phyloP scores from a whole-genome alignment of 2,113 vertebrate genomes.

The Alouatta palliata region DNA sequence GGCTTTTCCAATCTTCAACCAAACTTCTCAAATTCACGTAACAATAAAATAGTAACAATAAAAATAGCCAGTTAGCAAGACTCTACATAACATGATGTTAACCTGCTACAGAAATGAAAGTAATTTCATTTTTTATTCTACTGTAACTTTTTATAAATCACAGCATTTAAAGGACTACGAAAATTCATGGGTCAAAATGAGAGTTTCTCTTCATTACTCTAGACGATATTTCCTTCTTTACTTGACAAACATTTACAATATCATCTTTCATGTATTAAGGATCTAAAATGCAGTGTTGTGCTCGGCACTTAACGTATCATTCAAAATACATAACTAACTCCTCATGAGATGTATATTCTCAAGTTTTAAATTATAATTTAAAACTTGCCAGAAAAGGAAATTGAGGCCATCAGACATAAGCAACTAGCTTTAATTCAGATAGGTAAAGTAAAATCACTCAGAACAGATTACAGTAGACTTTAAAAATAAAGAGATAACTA shows the following conservation, averaged over 20 bases:
- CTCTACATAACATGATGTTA: neutral
- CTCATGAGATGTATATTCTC: neutral
- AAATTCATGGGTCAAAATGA: neutral
- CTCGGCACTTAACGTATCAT: neutral
- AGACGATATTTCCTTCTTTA: neutral
- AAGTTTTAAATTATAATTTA: neutral
- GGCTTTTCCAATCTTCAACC: neutral
- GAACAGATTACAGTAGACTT: neutral
- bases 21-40: neutral
- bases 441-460: neutral
- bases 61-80: neutral
- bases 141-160: constrained; percentile 7
- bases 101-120: neutral
- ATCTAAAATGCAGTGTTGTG: neutral
- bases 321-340: neutral
- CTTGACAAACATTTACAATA: neutral
- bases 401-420: neutral
- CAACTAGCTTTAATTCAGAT: neutral
- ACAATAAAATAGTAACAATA: too few relatives aligned
- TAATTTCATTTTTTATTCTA: constrained; percentile 13
- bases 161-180: neutral
- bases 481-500: constrained; percentile 5
- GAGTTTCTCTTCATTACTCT: neutral
- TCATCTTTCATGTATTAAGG: neutral
- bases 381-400: constrained; percentile 21